Conservation (phyloP, 1,140 invertebrate species). For the Zeugodacus cucurbitae region DNA sequence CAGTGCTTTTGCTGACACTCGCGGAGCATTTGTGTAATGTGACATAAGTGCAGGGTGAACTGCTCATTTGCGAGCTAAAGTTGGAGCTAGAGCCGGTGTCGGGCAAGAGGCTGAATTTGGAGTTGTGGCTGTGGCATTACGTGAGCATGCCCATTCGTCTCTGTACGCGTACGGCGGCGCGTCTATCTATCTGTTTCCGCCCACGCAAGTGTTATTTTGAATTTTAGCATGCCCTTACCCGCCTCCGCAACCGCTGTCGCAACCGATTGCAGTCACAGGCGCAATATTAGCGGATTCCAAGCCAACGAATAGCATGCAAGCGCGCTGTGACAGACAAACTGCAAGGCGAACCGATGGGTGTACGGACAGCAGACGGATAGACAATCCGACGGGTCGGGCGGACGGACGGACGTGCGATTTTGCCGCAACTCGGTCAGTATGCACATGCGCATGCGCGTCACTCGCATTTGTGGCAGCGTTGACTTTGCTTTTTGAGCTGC, state of each 20-base stretch:
- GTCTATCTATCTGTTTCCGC: slow-evolving; percentile 37
- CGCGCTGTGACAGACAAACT: slow-evolving; percentile 36
- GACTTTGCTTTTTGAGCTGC: slow-evolving; percentile 24
- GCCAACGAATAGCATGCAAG: neutral
- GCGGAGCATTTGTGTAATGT: slow-evolving; percentile 8
- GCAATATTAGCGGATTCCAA: slow-evolving; percentile 5
- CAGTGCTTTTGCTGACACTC: neutral
- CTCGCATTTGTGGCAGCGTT: slow-evolving; percentile 16
- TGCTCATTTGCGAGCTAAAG: slow-evolving; percentile 4
- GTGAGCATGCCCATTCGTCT: neutral
- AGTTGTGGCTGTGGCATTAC: neutral
- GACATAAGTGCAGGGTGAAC: slow-evolving; percentile 17
- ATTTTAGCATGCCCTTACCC: slow-evolving; percentile 20
- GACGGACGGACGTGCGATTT: neutral
- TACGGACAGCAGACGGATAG: neutral
- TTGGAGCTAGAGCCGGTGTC: neutral
- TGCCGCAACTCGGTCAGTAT: slow-evolving; percentile 23
- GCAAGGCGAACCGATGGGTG: neutral
- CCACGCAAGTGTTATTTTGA: slow-evolving; percentile 12
- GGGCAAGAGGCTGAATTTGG: too few relatives aligned
- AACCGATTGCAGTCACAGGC: neutral
- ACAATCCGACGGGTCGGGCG: neutral
- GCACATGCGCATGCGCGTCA: neutral
- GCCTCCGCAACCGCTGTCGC: neutral
- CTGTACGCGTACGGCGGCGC: slow-evolving; percentile 8